Evolutionary conservation across 2,888 invertebrate species (phyloP).

Genomic region (Zelleria hepariella): DNA sequence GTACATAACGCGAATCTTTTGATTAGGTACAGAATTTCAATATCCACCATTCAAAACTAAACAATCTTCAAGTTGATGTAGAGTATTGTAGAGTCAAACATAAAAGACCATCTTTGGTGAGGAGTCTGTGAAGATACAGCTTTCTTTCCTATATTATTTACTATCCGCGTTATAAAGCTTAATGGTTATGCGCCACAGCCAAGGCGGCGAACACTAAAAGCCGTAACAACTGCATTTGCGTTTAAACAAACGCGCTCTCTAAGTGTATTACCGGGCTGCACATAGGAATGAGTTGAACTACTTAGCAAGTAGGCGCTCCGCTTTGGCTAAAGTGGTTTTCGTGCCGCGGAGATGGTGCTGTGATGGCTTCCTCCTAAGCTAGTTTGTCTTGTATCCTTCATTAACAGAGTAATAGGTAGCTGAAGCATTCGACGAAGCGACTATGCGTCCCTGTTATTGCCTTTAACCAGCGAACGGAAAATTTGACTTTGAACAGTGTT

Average conservation of each 20-base stretch:
- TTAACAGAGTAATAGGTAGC: constrained; percentile 38
- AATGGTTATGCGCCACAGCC: constrained; percentile 39
- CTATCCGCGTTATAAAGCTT: constrained; percentile 42
- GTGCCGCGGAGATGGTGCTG: constrained; percentile 33
- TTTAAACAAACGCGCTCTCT: constrained; percentile 45
- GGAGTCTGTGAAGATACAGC: no score
- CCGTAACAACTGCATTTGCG: constrained; percentile 51
- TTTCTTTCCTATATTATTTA: constrained; percentile 41
- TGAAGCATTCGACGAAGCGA: constrained; percentile 31
- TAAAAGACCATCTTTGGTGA: no score
- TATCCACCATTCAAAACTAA: no score
- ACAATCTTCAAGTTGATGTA: no score
- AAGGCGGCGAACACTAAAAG: constrained; percentile 39
- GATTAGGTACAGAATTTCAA: no score
- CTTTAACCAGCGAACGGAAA: no score
- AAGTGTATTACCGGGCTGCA: constrained; percentile 47
- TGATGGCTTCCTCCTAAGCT: constrained; percentile 44
- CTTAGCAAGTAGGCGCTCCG: constrained; percentile 39
- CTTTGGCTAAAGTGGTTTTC: constrained; percentile 36
- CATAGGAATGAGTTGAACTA: constrained; percentile 47
- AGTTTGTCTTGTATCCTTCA: constrained; percentile 51
- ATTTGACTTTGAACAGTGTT: constrained; percentile 12
- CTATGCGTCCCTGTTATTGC: background rate
- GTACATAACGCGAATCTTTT: no score
- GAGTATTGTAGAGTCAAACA: no score